Evolutionary conservation across 2,797 vertebrate genomes (phyloP).

Genomic region (Sitta carolinensis): DNA sequence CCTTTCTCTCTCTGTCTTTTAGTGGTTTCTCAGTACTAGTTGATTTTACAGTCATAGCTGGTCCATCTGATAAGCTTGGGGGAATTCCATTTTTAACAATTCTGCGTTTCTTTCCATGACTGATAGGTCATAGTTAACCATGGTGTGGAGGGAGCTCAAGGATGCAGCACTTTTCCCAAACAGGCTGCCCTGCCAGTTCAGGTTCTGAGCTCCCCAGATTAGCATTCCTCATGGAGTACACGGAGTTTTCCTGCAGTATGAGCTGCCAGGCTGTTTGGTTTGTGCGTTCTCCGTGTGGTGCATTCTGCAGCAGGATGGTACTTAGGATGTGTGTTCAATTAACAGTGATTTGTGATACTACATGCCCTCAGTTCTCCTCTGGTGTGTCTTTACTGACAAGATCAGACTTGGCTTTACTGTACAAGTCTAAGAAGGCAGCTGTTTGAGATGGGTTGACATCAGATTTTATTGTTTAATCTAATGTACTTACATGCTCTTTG

Average conservation of each 20-base stretch:
- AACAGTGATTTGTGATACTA: not conserved
- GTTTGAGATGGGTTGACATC: not conserved
- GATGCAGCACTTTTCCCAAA: not conserved
- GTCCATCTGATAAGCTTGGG: not conserved
- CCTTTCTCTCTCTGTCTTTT: not conserved
- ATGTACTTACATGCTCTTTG: not conserved
- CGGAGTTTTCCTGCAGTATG: not conserved
- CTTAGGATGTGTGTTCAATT: not conserved
- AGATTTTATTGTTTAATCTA: not conserved
- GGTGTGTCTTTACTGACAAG: not conserved
- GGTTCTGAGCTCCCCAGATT: not conserved
- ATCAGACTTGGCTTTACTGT: not conserved
- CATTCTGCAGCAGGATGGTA: not conserved
- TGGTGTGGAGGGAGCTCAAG: not conserved
- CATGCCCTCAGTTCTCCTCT: not conserved
- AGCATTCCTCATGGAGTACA: not conserved
- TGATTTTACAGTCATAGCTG: not conserved
- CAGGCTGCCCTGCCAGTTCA: not conserved
- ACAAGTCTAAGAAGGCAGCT: not conserved
- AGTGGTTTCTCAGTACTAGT: not conserved
- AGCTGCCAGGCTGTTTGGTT: not conserved
- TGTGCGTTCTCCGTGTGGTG: not conserved
- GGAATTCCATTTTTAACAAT: not conserved
- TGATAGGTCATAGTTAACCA: rapidly evolving
- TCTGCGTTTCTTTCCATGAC: not conserved